These are phyloP conservation scores for Glyphotaelius pellucidus DNA, from an alignment of 2,888 invertebrate species.

Conservation along the genomic window DNA sequence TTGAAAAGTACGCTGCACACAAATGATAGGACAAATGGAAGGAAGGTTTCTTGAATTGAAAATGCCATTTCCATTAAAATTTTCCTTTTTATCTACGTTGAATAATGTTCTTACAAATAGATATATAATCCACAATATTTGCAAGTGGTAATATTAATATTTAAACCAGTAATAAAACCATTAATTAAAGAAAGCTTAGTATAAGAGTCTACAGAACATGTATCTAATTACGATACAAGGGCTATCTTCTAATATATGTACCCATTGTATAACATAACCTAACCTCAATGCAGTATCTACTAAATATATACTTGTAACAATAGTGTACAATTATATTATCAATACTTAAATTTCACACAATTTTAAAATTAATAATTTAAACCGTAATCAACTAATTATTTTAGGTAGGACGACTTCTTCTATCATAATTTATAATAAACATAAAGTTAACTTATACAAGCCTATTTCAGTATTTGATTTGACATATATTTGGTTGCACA, in stretches of 20 bases:
- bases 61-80: conserved; percentile 77
- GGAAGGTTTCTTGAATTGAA: conserved; percentile 70
- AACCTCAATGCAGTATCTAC: conserved; percentile 78
- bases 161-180: conserved; percentile 75
- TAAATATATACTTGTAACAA: conserved; percentile 70
- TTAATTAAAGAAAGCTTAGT: conserved; percentile 79
- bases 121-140: conserved; percentile 78
- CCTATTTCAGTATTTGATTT: conserved; percentile 64
- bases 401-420: conserved; percentile 74
- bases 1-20: conserved; percentile 45
- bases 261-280: conserved; percentile 77
- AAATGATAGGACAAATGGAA: conserved; percentile 60
- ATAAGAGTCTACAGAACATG: conserved; percentile 79
- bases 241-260: conserved; percentile 78
- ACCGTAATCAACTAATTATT: conserved; percentile 80
- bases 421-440: conserved; percentile 77
- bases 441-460: conserved; percentile 71
- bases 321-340: conserved; percentile 69
- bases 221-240: conserved; percentile 77
- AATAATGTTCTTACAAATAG: conserved; percentile 79
- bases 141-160: conserved; percentile 79
- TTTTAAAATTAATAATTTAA: conserved; percentile 77
- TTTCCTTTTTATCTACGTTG: conserved; percentile 80
- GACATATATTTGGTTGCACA: conserved; percentile 61
- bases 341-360: conserved; percentile 72